Evolutionary conservation across 2,888 invertebrate genomes (phyloP).

Genomic region (Leucophenga montana): DNA sequence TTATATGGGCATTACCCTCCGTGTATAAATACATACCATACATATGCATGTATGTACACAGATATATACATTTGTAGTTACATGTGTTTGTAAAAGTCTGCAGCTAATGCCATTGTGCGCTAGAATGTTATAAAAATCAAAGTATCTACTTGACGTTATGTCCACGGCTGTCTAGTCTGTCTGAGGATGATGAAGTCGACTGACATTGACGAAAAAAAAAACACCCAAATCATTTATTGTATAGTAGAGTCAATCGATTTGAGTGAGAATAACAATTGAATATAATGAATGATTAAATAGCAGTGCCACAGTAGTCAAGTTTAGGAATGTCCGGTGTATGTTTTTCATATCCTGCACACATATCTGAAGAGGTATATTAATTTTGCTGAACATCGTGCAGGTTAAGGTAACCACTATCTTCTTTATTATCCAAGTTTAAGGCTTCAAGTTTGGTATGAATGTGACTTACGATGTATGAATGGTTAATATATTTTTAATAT

Average conservation of each 20-base stretch:
- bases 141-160: constrained; percentile 17
- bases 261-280: constrained; percentile 52
- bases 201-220: constrained; percentile 23
- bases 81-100: neutral
- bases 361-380: too few relatives aligned
- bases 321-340: too few relatives aligned
- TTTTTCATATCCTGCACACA: too few relatives aligned
- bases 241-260: constrained; percentile 48
- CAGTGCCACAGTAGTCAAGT: too few relatives aligned
- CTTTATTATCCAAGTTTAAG: too few relatives aligned
- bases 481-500: too few relatives aligned
- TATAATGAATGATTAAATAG: constrained; percentile 38
- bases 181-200: constrained; percentile 29
- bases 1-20: constrained; percentile 52
- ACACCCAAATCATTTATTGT: constrained; percentile 48
- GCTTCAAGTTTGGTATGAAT: too few relatives aligned
- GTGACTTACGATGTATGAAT: too few relatives aligned
- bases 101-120: neutral
- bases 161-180: neutral
- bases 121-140: constrained; percentile 52
- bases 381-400: too few relatives aligned
- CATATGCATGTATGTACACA: neutral
- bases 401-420: too few relatives aligned
- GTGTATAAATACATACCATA: neutral
- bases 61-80: neutral